phyloP scores from a whole-genome alignment of 2,888 invertebrate species.

The Sisyra terminalis region DNA sequence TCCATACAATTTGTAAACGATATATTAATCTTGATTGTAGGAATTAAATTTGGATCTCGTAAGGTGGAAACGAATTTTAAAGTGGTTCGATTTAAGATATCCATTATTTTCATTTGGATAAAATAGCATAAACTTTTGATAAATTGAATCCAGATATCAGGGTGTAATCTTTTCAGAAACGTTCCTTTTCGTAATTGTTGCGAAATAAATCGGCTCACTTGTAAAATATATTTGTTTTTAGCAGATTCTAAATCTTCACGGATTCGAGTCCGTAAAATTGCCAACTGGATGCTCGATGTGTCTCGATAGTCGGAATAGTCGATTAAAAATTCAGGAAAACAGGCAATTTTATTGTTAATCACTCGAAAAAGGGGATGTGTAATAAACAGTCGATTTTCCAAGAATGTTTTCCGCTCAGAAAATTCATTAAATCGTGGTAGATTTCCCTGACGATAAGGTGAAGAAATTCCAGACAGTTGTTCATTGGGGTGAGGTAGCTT shows the following conservation, averaged over 20 bases:
- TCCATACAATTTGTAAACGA: conserved; percentile 35
- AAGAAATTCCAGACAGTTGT: conserved; percentile 30
- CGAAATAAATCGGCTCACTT: conserved; percentile 29
- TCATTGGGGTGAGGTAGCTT: conserved; percentile 35
- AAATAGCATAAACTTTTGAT: conserved; percentile 22
- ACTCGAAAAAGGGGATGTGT: conserved; percentile 45
- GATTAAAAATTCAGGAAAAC: conserved; percentile 36
- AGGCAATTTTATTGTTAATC: conserved; percentile 32
- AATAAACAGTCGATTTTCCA: conserved; percentile 39
- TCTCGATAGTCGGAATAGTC: conserved; percentile 31
- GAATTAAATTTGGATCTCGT: conserved; percentile 33
- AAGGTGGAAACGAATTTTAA: conserved; percentile 40
- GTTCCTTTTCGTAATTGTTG: conserved; percentile 13
- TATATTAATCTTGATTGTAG: conserved; percentile 41
- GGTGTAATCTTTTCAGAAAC: conserved; percentile 9
- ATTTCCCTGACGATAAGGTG: conserved; percentile 41
- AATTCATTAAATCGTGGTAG: conserved; percentile 38
- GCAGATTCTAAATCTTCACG: conserved; percentile 28
- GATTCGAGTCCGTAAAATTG: conserved; percentile 23
- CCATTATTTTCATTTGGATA: conserved; percentile 43
- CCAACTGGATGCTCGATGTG: conserved; percentile 24
- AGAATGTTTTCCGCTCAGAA: conserved; percentile 34
- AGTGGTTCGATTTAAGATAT: conserved; percentile 48
- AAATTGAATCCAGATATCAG: conserved; percentile 8
- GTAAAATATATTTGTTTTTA: conserved; percentile 29